These are phyloP conservation scores for Natator depressus DNA, from an alignment of 2,113 vertebrate species.

Conservation along the genomic window DNA sequence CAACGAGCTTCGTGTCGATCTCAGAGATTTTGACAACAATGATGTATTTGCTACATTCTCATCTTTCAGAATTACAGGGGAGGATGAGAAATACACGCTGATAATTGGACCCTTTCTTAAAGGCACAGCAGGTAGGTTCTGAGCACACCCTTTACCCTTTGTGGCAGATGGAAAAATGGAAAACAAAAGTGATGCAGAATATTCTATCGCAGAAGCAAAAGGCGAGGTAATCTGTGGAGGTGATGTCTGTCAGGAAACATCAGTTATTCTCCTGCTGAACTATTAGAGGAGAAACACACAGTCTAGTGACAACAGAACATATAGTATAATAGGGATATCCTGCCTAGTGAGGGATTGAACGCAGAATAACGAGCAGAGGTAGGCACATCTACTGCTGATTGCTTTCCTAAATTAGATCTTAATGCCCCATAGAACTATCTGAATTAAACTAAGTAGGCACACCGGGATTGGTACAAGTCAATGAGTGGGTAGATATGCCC, in stretches of 20 bases:
- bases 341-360: background rate
- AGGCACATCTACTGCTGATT: background rate
- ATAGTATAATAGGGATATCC: background rate
- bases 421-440: background rate
- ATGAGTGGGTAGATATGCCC: background rate
- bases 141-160: background rate
- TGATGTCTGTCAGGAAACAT: background rate
- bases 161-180: background rate
- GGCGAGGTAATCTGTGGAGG: background rate
- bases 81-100: background rate
- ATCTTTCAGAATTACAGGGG: background rate
- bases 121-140: background rate
- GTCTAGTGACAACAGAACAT: background rate
- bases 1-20: background rate
- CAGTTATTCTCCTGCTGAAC: background rate
- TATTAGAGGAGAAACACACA: background rate
- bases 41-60: background rate
- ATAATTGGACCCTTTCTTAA: background rate
- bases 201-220: background rate
- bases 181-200: background rate
- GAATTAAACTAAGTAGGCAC: background rate
- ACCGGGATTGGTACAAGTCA: background rate
- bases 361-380: background rate
- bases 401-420: background rate
- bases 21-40: background rate